These are phyloP conservation scores for Bryconaethiops microstoma DNA, from an alignment of 2,797 vertebrate genomes.

Conservation along the genomic window DNA sequence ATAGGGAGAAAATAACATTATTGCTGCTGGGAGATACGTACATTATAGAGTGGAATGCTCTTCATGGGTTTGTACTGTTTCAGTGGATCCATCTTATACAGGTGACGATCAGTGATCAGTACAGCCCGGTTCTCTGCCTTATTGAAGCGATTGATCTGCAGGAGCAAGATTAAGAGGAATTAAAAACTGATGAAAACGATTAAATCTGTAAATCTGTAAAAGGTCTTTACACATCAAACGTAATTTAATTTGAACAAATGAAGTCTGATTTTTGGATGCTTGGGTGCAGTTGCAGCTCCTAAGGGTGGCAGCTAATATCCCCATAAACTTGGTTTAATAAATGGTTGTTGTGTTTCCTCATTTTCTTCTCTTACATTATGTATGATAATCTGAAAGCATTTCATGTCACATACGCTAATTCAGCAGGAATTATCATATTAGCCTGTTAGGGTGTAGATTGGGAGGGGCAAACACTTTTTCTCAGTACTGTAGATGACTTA, in stretches of 20 bases:
- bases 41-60: slow-evolving; percentile 95
- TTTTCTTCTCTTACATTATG: too few relatives aligned
- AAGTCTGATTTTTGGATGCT: too few relatives aligned
- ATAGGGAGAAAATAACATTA: neutral
- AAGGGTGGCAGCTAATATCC: too few relatives aligned
- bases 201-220: neutral
- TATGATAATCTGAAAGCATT: too few relatives aligned
- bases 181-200: neutral
- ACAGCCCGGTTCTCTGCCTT: slow-evolving; percentile 91
- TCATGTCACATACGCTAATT: too few relatives aligned
- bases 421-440: too few relatives aligned
- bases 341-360: too few relatives aligned
- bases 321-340: too few relatives aligned
- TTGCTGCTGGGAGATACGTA: slow-evolving; percentile 66
- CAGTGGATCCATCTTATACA: slow-evolving; percentile 97
- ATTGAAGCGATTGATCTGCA: slow-evolving; percentile 94
- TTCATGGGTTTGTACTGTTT: slow-evolving; percentile 98
- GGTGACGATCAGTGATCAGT: slow-evolving; percentile 94
- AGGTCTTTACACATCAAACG: neutral
- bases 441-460: too few relatives aligned
- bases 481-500: too few relatives aligned
- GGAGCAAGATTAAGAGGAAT: slow-evolving; percentile 12
- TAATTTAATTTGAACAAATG: neutral
- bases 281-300: too few relatives aligned
- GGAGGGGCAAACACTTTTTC: too few relatives aligned